A percentile compares a stretch with the other conserved stretches of the same genome.
These are phyloP conservation scores for Numida meleagris DNA, from an alignment of 2,113 vertebrate genomes.

Conservation along the genomic window DNA sequence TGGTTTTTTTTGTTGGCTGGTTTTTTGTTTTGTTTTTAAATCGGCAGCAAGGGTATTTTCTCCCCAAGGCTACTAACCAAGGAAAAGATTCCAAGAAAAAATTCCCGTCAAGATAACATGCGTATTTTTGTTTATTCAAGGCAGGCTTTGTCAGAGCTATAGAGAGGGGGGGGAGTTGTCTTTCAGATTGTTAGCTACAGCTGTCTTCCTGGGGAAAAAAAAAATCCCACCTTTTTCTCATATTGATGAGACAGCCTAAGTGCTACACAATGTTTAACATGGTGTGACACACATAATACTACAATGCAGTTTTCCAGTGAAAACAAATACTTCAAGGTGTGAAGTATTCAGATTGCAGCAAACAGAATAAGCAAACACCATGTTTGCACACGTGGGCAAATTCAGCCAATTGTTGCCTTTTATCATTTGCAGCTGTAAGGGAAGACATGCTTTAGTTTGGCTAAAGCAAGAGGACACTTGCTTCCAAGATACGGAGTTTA, in stretches of 20 bases:
- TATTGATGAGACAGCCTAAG: not conserved
- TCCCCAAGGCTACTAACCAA: not conserved
- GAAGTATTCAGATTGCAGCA: slow-evolving; percentile 44
- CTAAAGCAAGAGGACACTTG: not conserved
- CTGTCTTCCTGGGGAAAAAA: not conserved
- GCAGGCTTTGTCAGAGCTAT: fast-evolving
- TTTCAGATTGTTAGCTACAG: not conserved
- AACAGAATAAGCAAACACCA: not conserved
- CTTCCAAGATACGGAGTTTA: not conserved
- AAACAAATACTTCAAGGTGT: slow-evolving; percentile 39
- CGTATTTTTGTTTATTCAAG: not conserved
- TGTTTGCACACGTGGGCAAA: slow-evolving; percentile 46
- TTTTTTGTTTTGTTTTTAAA: not conserved
- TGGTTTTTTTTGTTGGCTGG: too few relatives aligned
- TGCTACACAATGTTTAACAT: not conserved
- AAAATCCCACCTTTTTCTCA: not conserved
- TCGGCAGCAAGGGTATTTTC: not conserved
- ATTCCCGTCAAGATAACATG: not conserved
- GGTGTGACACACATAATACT: not conserved
- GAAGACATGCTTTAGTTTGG: fast-evolving
- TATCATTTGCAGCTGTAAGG: not conserved
- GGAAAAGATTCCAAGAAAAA: not conserved
- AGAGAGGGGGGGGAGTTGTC: not conserved
- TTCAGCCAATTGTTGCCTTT: not conserved
- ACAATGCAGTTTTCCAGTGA: not conserved